Evolutionary conservation across 2,797 vertebrate genomes (phyloP).

Genomic region (Natrix natrix): DNA sequence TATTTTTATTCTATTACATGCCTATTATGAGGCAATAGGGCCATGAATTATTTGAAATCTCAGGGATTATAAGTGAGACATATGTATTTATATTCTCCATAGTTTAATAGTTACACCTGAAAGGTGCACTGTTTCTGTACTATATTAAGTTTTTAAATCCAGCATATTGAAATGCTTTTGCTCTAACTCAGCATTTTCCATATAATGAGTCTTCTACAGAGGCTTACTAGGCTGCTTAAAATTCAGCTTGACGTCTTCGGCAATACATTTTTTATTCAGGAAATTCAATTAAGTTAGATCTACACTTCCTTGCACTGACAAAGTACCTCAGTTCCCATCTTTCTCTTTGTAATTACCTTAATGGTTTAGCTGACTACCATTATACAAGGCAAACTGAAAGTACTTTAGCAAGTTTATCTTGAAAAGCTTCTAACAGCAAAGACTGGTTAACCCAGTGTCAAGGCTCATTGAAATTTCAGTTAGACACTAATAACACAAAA

Average conservation of each 20-base stretch:
- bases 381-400: slow-evolving; percentile 33
- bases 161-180: slow-evolving; percentile 27
- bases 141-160: slow-evolving; percentile 33
- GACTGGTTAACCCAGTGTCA: slow-evolving; percentile 20
- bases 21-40: slow-evolving; percentile 16
- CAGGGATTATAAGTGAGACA: slow-evolving; percentile 13
- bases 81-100: slow-evolving; percentile 34
- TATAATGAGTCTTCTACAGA: slow-evolving; percentile 28
- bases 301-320: slow-evolving; percentile 40
- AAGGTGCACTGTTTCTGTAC: slow-evolving; percentile 14
- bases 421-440: slow-evolving; percentile 22
- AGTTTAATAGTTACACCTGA: slow-evolving; percentile 2
- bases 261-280: slow-evolving; percentile 46
- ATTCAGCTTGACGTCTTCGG: slow-evolving; percentile 36
- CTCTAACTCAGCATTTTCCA: slow-evolving; percentile 27
- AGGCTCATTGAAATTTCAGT: slow-evolving; percentile 35
- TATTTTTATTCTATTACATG: neutral
- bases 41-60: slow-evolving; percentile 23
- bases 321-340: slow-evolving; percentile 40
- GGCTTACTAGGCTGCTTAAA: slow-evolving; percentile 27
- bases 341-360: slow-evolving; percentile 51
- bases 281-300: slow-evolving; percentile 51
- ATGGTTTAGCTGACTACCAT: slow-evolving; percentile 42
- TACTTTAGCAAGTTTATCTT: slow-evolving; percentile 33
- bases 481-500: slow-evolving; percentile 16